phyloP scores from a whole-genome alignment of 2,113 vertebrate genomes.

The Tupaia chinensis region DNA sequence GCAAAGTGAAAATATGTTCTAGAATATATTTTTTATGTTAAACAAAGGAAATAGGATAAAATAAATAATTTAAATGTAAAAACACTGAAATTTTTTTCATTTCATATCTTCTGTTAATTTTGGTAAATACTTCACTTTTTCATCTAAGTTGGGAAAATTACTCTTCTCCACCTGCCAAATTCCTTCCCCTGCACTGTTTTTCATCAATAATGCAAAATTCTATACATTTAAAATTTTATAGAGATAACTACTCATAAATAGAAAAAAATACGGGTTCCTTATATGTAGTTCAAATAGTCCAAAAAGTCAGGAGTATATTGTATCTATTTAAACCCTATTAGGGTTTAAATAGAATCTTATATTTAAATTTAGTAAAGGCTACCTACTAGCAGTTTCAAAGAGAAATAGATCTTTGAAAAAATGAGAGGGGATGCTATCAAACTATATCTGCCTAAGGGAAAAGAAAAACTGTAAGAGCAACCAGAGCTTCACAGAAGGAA shows the following conservation, averaged over 20 bases:
- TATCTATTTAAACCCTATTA: neutral
- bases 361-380: constrained; percentile 54
- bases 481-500: constrained; percentile 38
- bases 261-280: neutral
- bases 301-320: neutral
- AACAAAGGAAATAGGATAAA: neutral
- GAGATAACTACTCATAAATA: constrained; percentile 42
- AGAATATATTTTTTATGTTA: neutral
- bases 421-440: neutral
- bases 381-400: neutral
- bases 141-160: neutral
- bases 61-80: neutral
- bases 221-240: neutral
- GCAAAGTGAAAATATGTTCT: neutral
- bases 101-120: neutral
- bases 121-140: neutral
- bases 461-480: constrained; percentile 19
- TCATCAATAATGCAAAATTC: too few species aligned
- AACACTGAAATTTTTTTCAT: neutral
- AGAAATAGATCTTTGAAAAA: constrained; percentile 59
- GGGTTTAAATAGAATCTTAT: neutral
- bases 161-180: neutral
- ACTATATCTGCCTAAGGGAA: constrained; percentile 16
- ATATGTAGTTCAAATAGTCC: constrained; percentile 50
- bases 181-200: neutral